These are phyloP conservation scores for Eristalis pertinax DNA, from an alignment of 2,888 invertebrate species.

Conservation along the genomic window DNA sequence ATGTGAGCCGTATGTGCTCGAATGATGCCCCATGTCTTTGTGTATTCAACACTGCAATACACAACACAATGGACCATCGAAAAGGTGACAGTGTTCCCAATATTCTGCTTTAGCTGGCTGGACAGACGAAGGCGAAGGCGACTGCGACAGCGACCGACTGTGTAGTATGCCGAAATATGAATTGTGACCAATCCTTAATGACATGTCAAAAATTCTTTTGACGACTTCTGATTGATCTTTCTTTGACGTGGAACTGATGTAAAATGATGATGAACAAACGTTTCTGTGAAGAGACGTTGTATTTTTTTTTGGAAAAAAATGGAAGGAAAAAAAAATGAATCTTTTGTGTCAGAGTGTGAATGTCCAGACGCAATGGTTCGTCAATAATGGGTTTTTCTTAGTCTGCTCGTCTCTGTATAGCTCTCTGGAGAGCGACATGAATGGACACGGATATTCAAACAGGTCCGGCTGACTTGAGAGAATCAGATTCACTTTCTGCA, in stretches of 20 bases:
- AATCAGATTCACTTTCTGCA: constrained; percentile 58
- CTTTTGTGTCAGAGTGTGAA: constrained; percentile 66
- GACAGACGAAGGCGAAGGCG: constrained; percentile 25
- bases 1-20: constrained; percentile 1
- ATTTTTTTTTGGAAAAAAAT: constrained; percentile 10
- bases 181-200: constrained; percentile 73
- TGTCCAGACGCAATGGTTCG: constrained; percentile 66
- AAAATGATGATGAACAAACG: constrained; percentile 3
- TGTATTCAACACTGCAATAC: constrained; percentile 51
- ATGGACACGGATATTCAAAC: constrained; percentile 11
- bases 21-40: constrained; percentile 50
- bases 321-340: not conserved
- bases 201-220: constrained; percentile 72
- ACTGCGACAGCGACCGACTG: constrained; percentile 19
- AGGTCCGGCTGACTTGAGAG: constrained; percentile 42
- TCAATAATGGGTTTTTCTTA: constrained; percentile 49
- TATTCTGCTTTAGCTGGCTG: constrained; percentile 14
- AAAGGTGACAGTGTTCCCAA: constrained; percentile 62
- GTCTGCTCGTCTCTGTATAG: not conserved
- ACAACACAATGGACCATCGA: constrained; percentile 50
- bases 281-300: constrained; percentile 22
- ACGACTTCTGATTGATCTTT: constrained; percentile 71
- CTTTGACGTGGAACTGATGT: constrained; percentile 72
- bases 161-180: constrained; percentile 68
- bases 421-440: not conserved